Percentiles rank a stretch among this genome's conserved stretches.
phyloP scores from a whole-genome alignment of 2,888 invertebrate species.

The Sinelater perroti region DNA sequence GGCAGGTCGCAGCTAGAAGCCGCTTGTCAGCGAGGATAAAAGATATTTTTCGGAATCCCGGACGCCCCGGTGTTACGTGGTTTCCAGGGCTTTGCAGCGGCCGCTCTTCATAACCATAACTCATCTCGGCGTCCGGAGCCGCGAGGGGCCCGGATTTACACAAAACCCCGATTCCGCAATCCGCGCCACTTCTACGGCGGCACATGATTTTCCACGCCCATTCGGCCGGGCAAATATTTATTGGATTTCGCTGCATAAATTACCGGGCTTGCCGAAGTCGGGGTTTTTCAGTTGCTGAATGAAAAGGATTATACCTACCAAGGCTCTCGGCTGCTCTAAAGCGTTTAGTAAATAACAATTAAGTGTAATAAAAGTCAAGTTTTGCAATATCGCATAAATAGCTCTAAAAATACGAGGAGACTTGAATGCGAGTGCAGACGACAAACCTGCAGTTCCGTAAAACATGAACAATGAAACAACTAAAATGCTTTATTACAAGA shows the following conservation, averaged over 20 bases:
- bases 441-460: too few relatives aligned
- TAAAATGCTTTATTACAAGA: too few relatives aligned
- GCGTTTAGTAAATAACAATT: too few relatives aligned
- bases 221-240: constrained; percentile 16
- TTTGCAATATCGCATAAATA: too few relatives aligned
- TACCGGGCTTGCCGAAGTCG: too few relatives aligned
- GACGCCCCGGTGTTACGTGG: constrained; percentile 44
- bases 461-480: too few relatives aligned
- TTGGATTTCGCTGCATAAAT: constrained; percentile 7
- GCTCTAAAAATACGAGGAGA: too few relatives aligned
- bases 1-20: constrained; percentile 35
- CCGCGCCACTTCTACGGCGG: constrained; percentile 13
- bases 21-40: constrained; percentile 36
- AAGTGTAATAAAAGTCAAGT: too few relatives aligned
- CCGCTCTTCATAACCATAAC: constrained; percentile 38
- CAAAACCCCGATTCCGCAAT: constrained; percentile 28
- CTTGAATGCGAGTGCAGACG: too few relatives aligned
- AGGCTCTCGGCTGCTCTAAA: too few relatives aligned
- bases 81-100: constrained; percentile 32
- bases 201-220: constrained; percentile 21
- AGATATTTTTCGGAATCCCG: constrained; percentile 40
- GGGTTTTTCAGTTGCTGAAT: too few relatives aligned
- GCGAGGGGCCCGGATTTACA: constrained; percentile 28
- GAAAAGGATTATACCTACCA: too few relatives aligned
- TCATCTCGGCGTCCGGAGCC: constrained; percentile 31